Base-by-base conservation (phyloP, 2,888 invertebrate species). In the Zootermopsis nevadensis region DNA sequence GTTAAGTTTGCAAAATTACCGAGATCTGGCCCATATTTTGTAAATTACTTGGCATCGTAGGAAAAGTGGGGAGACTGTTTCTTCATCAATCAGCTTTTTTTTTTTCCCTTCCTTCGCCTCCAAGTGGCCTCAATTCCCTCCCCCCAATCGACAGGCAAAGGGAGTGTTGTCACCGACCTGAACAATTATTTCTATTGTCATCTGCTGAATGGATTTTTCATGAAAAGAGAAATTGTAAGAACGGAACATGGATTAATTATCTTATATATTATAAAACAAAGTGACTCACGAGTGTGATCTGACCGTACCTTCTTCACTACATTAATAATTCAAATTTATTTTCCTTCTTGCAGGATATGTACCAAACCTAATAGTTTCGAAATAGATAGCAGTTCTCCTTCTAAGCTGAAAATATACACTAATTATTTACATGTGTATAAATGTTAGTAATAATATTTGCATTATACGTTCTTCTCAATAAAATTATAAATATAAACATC, bases 101-200 rank as follows among this genome's bases (percentile, higher is more conserved):
- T 60, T 2, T 27, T 48, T 48, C 10, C 48, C 15, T 48, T 24
- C 1, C n/a, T 10, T 69, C 33, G 69, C 33, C 31, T 69, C 7
- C 4, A 31, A 27, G 69, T 69, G 69, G 30, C 33, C 69, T 69
- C 69, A 69, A 69, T 69, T 69, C 69, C 1, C 60, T 60, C n/a
- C 60, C n/a, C 60, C 60, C 60, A 60, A 1, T 0, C 27, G 60
- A 60, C 60, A n/a, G n/a, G 24, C 4, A 15, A 55, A 19, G 53
- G 7, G 38, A 38, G 38, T 19, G 7, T 22, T 19, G 3, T 55
- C 15, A 19, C 7, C 22, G 4, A 55, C 53, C 3, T 55, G 24
- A 55, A 24, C 19, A 7, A 55, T 55, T 55, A 55, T 24, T 55
- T 55, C 60, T n/a, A 12, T 60, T 7, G 60, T 2, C 60, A 24